phyloP scores from a whole-genome alignment of 1,140 invertebrate species.

The Cyrtorhinus lividipennis region DNA sequence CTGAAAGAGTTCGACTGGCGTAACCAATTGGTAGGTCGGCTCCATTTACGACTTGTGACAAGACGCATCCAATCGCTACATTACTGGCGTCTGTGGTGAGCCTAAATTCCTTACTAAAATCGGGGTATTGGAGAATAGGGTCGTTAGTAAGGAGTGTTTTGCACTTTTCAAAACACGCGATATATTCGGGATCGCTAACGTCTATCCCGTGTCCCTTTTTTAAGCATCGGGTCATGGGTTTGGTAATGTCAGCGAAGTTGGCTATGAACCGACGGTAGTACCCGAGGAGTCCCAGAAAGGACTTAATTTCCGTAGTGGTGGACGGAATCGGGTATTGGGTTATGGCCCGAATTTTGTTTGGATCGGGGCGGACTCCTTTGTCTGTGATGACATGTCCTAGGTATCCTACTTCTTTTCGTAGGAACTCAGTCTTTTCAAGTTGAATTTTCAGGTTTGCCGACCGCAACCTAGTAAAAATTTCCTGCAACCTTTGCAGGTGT shows the following conservation, averaged over 20 bases:
- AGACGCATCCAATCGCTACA: conserved; percentile 25
- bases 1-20: conserved; percentile 25
- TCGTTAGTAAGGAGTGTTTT: conserved; percentile 29
- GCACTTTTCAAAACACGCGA: conserved; percentile 26
- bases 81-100: conserved; percentile 26
- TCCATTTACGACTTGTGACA: conserved; percentile 27
- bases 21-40: conserved; percentile 26
- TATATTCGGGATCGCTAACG: conserved; percentile 5
- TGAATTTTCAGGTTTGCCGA: not conserved
- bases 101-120: conserved; percentile 28
- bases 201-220: conserved; percentile 7
- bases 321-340: not conserved
- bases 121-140: conserved; percentile 28
- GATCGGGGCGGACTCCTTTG: not conserved
- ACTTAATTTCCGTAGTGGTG: not conserved
- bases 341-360: not conserved
- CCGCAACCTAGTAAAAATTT: not conserved
- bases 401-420: not conserved
- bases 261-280: not conserved
- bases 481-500: conserved; percentile 15
- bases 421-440: not conserved
- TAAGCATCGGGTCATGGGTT: not conserved
- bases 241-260: not conserved
- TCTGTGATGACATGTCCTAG: not conserved
- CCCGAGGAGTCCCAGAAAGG: not conserved